A percentile compares a stretch with the other conserved stretches of the same genome.
These are phyloP conservation scores for Cyrtodaria siliqua DNA, from an alignment of 2,888 invertebrate genomes.

Conservation along the genomic window DNA sequence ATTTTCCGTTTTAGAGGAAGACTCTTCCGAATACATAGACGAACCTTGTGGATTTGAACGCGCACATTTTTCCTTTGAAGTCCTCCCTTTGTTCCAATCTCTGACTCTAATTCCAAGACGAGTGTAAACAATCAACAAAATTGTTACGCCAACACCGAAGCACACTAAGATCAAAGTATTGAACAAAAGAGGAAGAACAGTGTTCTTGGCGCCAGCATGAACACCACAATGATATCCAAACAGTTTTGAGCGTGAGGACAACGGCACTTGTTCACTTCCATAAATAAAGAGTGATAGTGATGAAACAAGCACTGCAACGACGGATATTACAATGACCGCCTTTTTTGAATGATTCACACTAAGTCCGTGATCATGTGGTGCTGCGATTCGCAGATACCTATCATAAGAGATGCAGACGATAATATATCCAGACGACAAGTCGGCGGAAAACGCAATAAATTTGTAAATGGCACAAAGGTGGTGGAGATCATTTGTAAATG, in stretches of 20 bases:
- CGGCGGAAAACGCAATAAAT: slow-evolving; percentile 40
- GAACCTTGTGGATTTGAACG: background rate
- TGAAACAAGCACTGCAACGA: slow-evolving; percentile 25
- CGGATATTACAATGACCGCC: slow-evolving; percentile 22
- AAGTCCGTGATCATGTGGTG: slow-evolving; percentile 50
- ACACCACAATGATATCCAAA: slow-evolving; percentile 47
- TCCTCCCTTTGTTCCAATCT: slow-evolving; percentile 51
- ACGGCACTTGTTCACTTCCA: slow-evolving; percentile 35
- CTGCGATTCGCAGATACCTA: slow-evolving; percentile 56
- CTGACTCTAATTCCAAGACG: slow-evolving; percentile 52
- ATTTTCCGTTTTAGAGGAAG: slow-evolving; percentile 20
- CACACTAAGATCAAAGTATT: slow-evolving; percentile 44
- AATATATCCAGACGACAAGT: slow-evolving; percentile 57
- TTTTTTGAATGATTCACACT: slow-evolving; percentile 42
- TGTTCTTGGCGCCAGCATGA: slow-evolving; percentile 22
- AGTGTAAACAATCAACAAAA: slow-evolving; percentile 51
- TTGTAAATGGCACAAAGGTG: slow-evolving; percentile 44
- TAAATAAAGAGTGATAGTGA: slow-evolving; percentile 42
- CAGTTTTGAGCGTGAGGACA: slow-evolving; percentile 18
- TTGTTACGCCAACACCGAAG: slow-evolving; percentile 45
- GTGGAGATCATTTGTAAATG: slow-evolving; percentile 36
- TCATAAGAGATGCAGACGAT: slow-evolving; percentile 64
- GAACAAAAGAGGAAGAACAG: slow-evolving; percentile 44
- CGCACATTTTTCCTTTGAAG: background rate
- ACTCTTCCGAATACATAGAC: slow-evolving; percentile 8